phyloP scores from a whole-genome alignment of 2,888 invertebrate genomes.

The Tenthredo amoena region DNA sequence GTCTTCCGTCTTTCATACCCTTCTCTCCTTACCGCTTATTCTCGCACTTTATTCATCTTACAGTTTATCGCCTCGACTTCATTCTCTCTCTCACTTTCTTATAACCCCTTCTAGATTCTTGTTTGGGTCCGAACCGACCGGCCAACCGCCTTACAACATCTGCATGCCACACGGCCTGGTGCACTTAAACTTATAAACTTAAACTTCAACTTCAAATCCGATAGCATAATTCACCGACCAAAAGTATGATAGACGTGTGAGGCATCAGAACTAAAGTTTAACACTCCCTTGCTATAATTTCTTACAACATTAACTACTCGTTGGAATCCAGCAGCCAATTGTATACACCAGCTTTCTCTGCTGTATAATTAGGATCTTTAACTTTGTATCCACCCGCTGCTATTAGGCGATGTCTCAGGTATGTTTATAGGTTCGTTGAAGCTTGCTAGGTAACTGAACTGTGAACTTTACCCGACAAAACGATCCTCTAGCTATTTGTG shows the following conservation, averaged over 20 bases:
- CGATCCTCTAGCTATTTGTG: not conserved
- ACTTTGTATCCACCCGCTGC: constrained; percentile 12
- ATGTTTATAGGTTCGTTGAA: not conserved
- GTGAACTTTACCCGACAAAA: constrained; percentile 22
- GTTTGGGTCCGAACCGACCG: not conserved
- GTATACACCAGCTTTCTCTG: constrained; percentile 17
- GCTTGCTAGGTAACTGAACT: not conserved
- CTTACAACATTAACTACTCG: constrained; percentile 8
- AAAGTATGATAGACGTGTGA: constrained; percentile 35
- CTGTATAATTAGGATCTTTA: constrained; percentile 30
- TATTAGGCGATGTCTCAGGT: not conserved
- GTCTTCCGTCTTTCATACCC: constrained; percentile 14
- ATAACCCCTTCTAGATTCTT: not conserved
- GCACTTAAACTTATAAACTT: constrained; percentile 29
- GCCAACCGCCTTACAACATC: constrained; percentile 16
- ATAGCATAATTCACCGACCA: constrained; percentile 27
- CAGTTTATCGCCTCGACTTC: not conserved
- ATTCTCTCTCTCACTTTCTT: constrained; percentile 25
- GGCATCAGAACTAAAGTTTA: constrained; percentile 14
- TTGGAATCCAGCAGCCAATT: constrained; percentile 34
- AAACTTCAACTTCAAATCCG: constrained; percentile 37
- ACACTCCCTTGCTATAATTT: constrained; percentile 36
- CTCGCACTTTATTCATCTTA: constrained; percentile 15
- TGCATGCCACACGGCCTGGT: constrained; percentile 40
- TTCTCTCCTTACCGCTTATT: not conserved